Percentiles rank a stretch among this genome's conserved stretches.
Evolutionary conservation across 2,797 vertebrate genomes (phyloP).

Genomic region (Pachyuromys duprasi): DNA sequence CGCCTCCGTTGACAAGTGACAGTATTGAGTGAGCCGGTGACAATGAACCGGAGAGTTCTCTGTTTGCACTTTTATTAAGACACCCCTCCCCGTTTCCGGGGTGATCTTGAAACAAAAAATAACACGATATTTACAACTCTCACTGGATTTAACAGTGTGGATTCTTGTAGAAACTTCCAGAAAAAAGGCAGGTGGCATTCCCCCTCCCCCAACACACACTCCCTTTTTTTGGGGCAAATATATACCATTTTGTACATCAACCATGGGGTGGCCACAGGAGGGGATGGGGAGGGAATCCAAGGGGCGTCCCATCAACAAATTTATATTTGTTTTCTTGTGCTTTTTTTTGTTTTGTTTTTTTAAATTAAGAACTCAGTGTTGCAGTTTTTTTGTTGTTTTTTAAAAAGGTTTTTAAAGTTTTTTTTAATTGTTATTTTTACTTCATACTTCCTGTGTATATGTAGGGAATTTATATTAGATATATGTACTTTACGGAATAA

Average conservation of each 20-base stretch:
- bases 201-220: background rate
- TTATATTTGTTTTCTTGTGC: constrained; percentile 71
- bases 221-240: background rate
- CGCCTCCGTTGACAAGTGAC: constrained; percentile 79
- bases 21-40: constrained; percentile 87
- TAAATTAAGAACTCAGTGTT: constrained; percentile 69
- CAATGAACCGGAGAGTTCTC: constrained; percentile 84
- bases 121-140: constrained; percentile 79
- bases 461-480: constrained; percentile 98
- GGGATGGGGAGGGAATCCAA: background rate
- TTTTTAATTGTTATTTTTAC: constrained; percentile 93
- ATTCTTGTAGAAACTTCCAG: background rate
- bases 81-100: constrained; percentile 52
- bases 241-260: constrained; percentile 27
- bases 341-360: constrained; percentile 54
- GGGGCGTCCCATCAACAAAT: constrained; percentile 41
- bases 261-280: background rate
- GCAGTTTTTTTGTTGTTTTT: constrained; percentile 70
- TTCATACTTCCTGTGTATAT: constrained; percentile 97
- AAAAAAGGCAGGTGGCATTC: background rate
- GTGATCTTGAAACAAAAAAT: constrained; percentile 35
- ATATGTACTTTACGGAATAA: constrained; percentile 96
- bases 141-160: background rate
- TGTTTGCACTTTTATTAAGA: constrained; percentile 86
- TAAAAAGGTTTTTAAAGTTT: constrained; percentile 58